Evolutionary conservation across 2,113 vertebrate species (phyloP), one percentile per base, ranked within the genome.

Genomic region (Stigmatopora nigra): DNA sequence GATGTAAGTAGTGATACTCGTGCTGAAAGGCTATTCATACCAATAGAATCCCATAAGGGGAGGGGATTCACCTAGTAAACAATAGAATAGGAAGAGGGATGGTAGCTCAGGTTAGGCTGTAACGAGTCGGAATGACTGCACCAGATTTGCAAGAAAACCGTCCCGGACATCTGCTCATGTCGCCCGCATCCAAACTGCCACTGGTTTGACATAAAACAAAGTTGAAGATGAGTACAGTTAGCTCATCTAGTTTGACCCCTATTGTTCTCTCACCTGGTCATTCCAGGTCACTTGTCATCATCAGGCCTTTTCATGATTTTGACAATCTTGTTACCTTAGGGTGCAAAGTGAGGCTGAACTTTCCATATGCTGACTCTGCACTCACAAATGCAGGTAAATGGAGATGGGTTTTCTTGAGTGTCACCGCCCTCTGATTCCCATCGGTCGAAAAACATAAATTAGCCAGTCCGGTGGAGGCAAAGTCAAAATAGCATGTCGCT

Each of bases 161-260:
- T n/a, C n/a, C n/a, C n/a, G n/a, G n/a, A n/a, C n/a, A n/a, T n/a
- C n/a, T n/a, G n/a, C n/a, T n/a, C 25, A 31, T 3, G 3, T 31
- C 25, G 25, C 25, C 25, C 25, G 25, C 25, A 31, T 31, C 25
- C 25, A 31, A 31, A 31, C 25, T 31, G 25, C 25, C 25, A 31
- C 25, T 31, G 25, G 2, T 31, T 31, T 31, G 25, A 31, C 25
- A 31, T 31, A 31, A 82, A 77, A 81, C 81, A 83, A 82, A 76
- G 80, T 84, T 77, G 76, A 83, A 84, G 83, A 85, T 77, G 71
- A 75, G 63, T 61, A 69, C 73, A 68, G 82, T 75, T 73, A 61
- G 4, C 68, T 82, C 65, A 72, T 82, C 76, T 76, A 71, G 51
- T 72, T 63, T 46, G 46, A 38, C 46, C 47, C 71, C 61, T 38